Evolutionary conservation across 2,113 vertebrate species (phyloP), one percentile per base, ranked within the genome.

Genomic region (Australoheros scitulus): DNA sequence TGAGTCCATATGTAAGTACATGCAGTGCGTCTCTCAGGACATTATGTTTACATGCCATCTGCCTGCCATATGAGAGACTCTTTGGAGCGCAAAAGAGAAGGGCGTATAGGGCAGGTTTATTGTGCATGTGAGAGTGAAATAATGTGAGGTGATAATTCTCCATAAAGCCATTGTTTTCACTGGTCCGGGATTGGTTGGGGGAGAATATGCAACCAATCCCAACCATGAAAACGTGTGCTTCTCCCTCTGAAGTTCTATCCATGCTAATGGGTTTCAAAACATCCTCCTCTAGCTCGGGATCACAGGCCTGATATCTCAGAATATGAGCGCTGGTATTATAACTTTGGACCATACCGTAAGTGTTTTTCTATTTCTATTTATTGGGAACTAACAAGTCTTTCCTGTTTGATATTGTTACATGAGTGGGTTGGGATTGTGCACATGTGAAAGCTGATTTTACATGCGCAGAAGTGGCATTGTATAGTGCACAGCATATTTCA

Each of bases 271-370:
- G 91, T 94, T 83, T 95, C 79, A 91, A 80, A 91, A 88, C 89
- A 57, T 95, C 90, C 90, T 91, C 87, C 94, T 95, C 77, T 89
- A 96, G 96, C 90, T 93, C 88, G 93, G 83, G 95, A 94, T 89
- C 90, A 93, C 88, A 95, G 93, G 91, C 94, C 96, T 93, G 95
- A 95, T 85, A 81, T 94, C 65, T 95, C 96, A 87, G 95, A 96
- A 41, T 94, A 89, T 93, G 95, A 96, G 77, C 93, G 94, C 91
- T 96, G 96, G 96, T 93, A 91, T 92, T 92, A 95, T 94, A 94
- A 94, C 94, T 92, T 91, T 92, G 95, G 95, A 94, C 92, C 94
- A 22, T 90, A 94, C 91, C 90, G 96, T 96, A 96, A 97, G 96
- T 96, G 92, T 78, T 77, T 84, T 89, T 89, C 78, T 64, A 26